These are phyloP conservation scores for Zosterops hypoxanthus DNA, from an alignment of 2,113 vertebrate species.

Conservation along the genomic window DNA sequence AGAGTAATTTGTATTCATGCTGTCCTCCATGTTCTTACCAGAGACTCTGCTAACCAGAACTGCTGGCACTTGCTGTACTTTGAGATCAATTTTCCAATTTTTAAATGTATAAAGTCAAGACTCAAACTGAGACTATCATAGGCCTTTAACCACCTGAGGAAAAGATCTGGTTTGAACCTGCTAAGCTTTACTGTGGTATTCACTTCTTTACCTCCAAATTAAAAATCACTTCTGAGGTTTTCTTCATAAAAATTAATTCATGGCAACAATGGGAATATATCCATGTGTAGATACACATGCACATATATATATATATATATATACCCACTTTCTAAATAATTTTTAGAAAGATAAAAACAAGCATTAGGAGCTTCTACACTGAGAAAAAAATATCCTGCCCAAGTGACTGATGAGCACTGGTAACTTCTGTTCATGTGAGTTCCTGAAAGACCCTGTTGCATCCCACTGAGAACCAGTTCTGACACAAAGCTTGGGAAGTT, in stretches of 20 bases:
- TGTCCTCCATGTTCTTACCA: neutral
- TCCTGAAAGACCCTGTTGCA: neutral
- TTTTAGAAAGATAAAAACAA: neutral
- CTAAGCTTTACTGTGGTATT: neutral
- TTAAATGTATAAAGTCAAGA: neutral
- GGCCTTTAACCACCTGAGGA: neutral
- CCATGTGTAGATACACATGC: neutral
- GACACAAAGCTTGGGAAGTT: neutral
- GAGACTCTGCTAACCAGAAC: neutral
- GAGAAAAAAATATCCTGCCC: neutral
- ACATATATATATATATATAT: accelerated
- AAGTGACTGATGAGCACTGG: neutral
- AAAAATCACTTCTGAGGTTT: neutral
- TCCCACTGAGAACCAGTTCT: neutral
- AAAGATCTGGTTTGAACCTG: neutral
- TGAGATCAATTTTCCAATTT: neutral
- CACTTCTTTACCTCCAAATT: neutral
- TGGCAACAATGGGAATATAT: neutral
- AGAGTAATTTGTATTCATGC: neutral
- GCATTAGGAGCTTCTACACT: neutral
- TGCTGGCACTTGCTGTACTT: neutral
- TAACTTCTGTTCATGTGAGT: neutral
- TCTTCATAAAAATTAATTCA: neutral
- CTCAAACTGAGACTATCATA: neutral
- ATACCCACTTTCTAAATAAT: neutral